Evolutionary conservation across 1,140 invertebrate genomes (phyloP).

Genomic region (Rhysida immarginata): DNA sequence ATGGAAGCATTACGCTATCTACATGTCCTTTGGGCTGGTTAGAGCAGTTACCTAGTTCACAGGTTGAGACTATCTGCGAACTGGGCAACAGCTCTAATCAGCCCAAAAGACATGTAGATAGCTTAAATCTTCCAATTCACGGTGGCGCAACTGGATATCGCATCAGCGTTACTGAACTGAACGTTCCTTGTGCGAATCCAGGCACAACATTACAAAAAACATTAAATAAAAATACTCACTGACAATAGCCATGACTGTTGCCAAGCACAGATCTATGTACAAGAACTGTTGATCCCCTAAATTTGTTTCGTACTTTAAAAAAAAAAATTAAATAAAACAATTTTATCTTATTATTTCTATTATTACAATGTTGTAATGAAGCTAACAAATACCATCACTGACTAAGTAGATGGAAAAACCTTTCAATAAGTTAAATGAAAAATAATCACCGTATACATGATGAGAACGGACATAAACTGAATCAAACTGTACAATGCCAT

Average conservation of each 20-base stretch:
- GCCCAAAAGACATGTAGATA: too few species aligned
- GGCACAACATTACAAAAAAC: too few species aligned
- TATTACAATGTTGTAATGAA: not conserved
- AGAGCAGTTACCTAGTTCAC: too few species aligned
- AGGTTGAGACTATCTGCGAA: too few species aligned
- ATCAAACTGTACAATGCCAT: constrained; percentile 84
- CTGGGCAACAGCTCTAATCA: too few species aligned
- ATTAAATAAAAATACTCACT: constrained; percentile 24
- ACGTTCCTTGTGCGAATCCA: too few species aligned
- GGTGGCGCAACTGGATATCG: too few species aligned
- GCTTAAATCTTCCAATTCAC: too few species aligned
- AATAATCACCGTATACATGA: constrained; percentile 56
- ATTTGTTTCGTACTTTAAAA: constrained; percentile 25
- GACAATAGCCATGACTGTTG: constrained; percentile 59
- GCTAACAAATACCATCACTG: not conserved
- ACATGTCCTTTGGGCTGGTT: too few species aligned
- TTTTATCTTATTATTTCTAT: constrained; percentile 22
- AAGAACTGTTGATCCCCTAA: constrained; percentile 61
- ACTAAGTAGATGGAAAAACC: not conserved
- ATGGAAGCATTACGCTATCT: too few species aligned
- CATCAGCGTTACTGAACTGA: too few species aligned
- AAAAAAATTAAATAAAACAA: constrained; percentile 1
- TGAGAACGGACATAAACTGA: constrained; percentile 83
- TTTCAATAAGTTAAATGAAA: not conserved
- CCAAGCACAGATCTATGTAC: constrained; percentile 69